phyloP scores from a whole-genome alignment of 2,888 invertebrate species.

The Alsophila aescularia region DNA sequence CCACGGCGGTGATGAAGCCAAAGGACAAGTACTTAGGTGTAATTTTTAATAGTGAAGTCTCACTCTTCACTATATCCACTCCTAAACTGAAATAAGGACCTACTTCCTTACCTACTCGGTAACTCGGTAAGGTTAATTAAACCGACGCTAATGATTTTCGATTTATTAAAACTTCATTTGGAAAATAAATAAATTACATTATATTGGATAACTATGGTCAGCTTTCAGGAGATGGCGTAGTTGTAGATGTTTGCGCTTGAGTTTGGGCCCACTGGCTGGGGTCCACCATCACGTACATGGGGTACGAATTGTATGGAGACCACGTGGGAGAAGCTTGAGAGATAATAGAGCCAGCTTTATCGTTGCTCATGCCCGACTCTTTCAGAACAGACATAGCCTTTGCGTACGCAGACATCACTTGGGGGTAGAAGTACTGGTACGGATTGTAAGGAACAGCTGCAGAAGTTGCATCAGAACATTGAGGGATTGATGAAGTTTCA shows the following conservation, averaged over 20 bases:
- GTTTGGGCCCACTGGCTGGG: constrained; percentile 63
- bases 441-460: constrained; percentile 58
- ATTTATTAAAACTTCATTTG: constrained; percentile 14
- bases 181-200: constrained; percentile 15
- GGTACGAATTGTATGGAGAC: constrained; percentile 64
- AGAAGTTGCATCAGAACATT: constrained; percentile 44
- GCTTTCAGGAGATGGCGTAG: constrained; percentile 36
- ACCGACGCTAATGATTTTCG: neutral
- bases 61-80: too few species aligned
- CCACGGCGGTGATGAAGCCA: too few species aligned
- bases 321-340: constrained; percentile 57
- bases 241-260: constrained; percentile 47
- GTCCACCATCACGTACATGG: constrained; percentile 73
- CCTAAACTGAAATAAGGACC: too few species aligned
- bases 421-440: constrained; percentile 69
- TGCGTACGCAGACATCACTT: constrained; percentile 68
- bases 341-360: constrained; percentile 47
- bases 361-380: constrained; percentile 59
- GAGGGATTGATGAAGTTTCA: constrained; percentile 47
- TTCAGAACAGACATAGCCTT: constrained; percentile 62
- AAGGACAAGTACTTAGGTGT: too few species aligned
- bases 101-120: too few species aligned
- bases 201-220: constrained; percentile 12
- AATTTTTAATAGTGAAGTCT: too few species aligned
- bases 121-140: too few species aligned